These are phyloP conservation scores for Gymnosoma rotundatum DNA, from an alignment of 2,888 invertebrate genomes.

Conservation along the genomic window DNA sequence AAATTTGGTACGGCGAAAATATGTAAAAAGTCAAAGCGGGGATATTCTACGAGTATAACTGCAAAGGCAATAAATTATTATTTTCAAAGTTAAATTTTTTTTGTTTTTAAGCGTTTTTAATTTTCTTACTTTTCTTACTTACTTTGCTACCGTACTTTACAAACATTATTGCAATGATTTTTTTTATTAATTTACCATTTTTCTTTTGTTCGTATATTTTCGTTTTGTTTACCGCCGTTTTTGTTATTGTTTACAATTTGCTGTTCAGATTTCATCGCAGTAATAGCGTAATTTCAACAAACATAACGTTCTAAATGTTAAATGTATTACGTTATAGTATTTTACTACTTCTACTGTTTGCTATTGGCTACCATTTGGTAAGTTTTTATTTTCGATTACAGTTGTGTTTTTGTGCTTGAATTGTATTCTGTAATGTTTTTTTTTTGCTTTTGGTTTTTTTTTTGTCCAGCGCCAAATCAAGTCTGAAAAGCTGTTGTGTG, in stretches of 20 bases:
- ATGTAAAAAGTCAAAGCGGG: too few relatives aligned
- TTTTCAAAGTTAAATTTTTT: too few relatives aligned
- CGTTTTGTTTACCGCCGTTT: slow-evolving; percentile 31
- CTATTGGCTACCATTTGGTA: slow-evolving; percentile 64
- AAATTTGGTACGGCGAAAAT: too few relatives aligned
- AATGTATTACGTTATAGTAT: slow-evolving; percentile 66
- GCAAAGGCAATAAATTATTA: too few relatives aligned
- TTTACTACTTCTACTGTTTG: slow-evolving; percentile 45
- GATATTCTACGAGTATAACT: too few relatives aligned
- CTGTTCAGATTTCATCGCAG: slow-evolving; percentile 26
- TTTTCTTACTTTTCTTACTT: neutral
- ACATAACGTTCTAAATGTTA: slow-evolving; percentile 68
- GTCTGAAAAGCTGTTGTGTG: slow-evolving; percentile 69
- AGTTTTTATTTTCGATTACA: slow-evolving; percentile 57
- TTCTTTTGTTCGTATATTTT: slow-evolving; percentile 32
- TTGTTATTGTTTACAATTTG: slow-evolving; percentile 16
- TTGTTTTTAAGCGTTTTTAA: too few relatives aligned
- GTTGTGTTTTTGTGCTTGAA: slow-evolving; percentile 41
- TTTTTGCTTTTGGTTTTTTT: slow-evolving; percentile 36
- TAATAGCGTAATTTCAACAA: slow-evolving; percentile 56
- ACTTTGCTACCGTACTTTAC: slow-evolving; percentile 18
- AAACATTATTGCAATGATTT: slow-evolving; percentile 37
- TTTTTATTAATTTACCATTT: slow-evolving; percentile 33
- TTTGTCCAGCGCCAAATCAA: slow-evolving; percentile 64
- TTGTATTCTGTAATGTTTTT: slow-evolving; percentile 39